Conservation (phyloP, 2,888 invertebrate genomes). For the Hydriomena furcata region DNA sequence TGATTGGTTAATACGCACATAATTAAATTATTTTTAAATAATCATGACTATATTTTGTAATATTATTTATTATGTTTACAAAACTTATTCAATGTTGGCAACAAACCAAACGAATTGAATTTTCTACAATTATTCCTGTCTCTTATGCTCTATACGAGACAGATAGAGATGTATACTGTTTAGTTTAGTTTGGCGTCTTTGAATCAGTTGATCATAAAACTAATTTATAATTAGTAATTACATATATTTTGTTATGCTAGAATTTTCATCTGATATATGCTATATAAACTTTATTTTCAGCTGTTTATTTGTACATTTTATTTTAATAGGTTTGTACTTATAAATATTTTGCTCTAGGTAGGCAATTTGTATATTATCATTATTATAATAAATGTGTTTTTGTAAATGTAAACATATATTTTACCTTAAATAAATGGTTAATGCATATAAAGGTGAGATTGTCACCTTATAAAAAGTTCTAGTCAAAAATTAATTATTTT, state of each 20-base stretch:
- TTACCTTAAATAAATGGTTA: neutral
- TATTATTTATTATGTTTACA: constrained; percentile 1
- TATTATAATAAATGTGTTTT: constrained; percentile 13
- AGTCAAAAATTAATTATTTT: constrained; percentile 1
- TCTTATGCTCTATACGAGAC: no score
- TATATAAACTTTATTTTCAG: no score
- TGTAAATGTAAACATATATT: neutral
- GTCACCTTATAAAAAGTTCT: neutral
- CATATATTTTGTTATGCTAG: no score
- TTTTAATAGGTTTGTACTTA: neutral
- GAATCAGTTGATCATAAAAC: no score
- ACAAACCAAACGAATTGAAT: no score
- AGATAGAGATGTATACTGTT: no score
- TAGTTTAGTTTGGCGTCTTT: no score
- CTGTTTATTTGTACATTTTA: no score
- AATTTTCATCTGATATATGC: no score
- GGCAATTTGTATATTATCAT: constrained; percentile 53
- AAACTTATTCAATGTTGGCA: neutral
- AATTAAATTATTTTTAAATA: constrained; percentile 10
- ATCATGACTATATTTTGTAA: constrained; percentile 9
- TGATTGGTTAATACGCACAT: constrained; percentile 31
- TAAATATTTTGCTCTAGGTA: constrained; percentile 46
- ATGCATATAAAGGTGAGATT: neutral
- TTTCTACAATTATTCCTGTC: no score
- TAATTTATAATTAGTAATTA: no score